Evolutionary conservation across 2,888 invertebrate genomes (phyloP).

Genomic region (Petrolisthes manimaculis): DNA sequence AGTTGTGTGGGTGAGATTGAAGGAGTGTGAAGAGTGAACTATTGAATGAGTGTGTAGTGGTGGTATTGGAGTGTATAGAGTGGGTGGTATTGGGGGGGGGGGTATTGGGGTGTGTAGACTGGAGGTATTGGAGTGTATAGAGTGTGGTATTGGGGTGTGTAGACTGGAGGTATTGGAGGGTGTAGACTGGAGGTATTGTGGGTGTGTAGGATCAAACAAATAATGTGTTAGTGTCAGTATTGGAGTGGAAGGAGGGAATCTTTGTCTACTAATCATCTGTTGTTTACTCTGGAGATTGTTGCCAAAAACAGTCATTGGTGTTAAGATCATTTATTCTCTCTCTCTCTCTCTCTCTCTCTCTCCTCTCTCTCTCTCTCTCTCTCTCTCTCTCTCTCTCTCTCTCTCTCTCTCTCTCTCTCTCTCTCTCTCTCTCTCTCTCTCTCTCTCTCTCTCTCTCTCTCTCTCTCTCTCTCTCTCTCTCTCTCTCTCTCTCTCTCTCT

Average conservation of each 20-base stretch:
- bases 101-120: no score
- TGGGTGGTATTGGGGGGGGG: background rate
- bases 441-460: slow-evolving; percentile 12
- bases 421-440: slow-evolving; percentile 6
- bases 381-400: slow-evolving; percentile 11
- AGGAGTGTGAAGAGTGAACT: background rate
- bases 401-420: slow-evolving; percentile 8
- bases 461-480: slow-evolving; percentile 9
- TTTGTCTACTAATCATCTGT: no score
- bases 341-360: background rate
- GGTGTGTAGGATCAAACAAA: no score
- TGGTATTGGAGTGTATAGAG: background rate
- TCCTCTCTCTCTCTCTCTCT: slow-evolving; percentile 9
- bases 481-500: slow-evolving; percentile 9
- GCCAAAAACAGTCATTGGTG: no score
- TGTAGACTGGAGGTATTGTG: no score
- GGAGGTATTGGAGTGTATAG: no score
- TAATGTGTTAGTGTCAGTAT: no score
- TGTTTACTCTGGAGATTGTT: no score
- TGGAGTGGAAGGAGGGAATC: no score
- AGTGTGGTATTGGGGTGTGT: no score
- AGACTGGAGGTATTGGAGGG: no score
- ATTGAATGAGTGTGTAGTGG: background rate
- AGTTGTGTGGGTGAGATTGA: background rate
- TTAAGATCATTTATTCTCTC: background rate